Conservation (phyloP, 2,113 vertebrate genomes). For the Hystrix cristata region DNA sequence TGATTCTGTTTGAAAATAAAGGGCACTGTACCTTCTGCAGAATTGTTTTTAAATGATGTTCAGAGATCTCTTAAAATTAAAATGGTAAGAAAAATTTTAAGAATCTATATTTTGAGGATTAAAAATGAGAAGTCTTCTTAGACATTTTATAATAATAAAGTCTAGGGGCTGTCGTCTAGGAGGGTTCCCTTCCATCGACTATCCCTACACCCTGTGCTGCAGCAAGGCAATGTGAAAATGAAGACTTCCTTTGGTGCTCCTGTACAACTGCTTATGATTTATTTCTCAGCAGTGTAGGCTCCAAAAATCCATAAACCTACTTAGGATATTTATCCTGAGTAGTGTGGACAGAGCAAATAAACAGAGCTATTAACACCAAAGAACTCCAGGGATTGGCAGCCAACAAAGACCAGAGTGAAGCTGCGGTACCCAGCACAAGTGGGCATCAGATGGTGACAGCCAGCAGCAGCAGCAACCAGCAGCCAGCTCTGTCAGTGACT, state of each 20-base stretch:
- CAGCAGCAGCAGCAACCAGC: not conserved
- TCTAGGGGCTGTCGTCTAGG: not conserved
- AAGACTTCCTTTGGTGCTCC: not conserved
- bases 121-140: constrained; percentile 9
- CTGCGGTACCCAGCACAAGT: not conserved
- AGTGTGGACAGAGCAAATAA: not conserved
- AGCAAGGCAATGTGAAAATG: not conserved
- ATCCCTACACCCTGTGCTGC: not conserved
- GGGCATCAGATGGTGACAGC: not conserved
- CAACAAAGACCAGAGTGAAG: not conserved
- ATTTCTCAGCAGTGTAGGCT: not conserved
- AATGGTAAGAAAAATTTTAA: constrained; percentile 8
- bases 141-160: not conserved
- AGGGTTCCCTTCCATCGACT: not conserved
- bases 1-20: constrained; percentile 53
- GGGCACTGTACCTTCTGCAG: not conserved
- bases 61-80: constrained; percentile 45
- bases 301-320: not conserved
- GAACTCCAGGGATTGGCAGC: not conserved
- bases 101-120: constrained; percentile 14
- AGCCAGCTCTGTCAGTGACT: not conserved
- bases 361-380: not conserved
- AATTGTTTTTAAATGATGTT: not conserved
- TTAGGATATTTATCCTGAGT: not conserved
- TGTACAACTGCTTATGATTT: not conserved